Conservation (phyloP, 1,140 invertebrate species). For the Neodiprion fabricii region DNA sequence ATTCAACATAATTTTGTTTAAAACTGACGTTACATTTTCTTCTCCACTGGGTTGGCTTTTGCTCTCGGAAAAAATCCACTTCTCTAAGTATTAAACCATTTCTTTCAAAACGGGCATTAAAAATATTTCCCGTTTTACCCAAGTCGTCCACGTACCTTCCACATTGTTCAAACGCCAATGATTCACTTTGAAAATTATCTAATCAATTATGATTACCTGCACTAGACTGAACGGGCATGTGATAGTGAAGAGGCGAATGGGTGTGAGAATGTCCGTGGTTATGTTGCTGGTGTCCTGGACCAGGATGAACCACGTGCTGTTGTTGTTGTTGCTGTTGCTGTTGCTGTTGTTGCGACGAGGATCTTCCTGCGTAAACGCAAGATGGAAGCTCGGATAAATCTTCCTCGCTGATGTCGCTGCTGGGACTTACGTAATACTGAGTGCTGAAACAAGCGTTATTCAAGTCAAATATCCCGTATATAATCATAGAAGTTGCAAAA, state of each 20-base stretch:
- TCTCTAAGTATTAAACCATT: too few relatives aligned
- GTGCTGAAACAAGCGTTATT: conserved; percentile 43
- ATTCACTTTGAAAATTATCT: neutral
- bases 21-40: neutral
- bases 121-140: too few relatives aligned
- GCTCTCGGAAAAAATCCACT: too few relatives aligned
- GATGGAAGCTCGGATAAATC: conserved; percentile 69
- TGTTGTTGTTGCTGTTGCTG: conserved; percentile 47
- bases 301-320: conserved; percentile 50
- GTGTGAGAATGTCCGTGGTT: conserved; percentile 34
- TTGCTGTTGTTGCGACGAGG: conserved; percentile 46
- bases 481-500: too few relatives aligned
- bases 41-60: too few relatives aligned
- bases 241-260: conserved; percentile 55
- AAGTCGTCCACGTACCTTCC: too few relatives aligned
- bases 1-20: neutral
- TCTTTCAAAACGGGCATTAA: too few relatives aligned
- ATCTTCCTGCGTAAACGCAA: conserved; percentile 70
- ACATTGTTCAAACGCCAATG: neutral
- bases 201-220: conserved; percentile 40
- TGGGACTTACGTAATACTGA: conserved; percentile 62
- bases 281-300: conserved; percentile 24
- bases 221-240: conserved; percentile 51
- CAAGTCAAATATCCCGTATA: neutral
- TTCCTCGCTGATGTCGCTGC: conserved; percentile 63